Base-by-base conservation (phyloP, 2,113 vertebrate genomes). In the Melanerpes formicivorus region DNA sequence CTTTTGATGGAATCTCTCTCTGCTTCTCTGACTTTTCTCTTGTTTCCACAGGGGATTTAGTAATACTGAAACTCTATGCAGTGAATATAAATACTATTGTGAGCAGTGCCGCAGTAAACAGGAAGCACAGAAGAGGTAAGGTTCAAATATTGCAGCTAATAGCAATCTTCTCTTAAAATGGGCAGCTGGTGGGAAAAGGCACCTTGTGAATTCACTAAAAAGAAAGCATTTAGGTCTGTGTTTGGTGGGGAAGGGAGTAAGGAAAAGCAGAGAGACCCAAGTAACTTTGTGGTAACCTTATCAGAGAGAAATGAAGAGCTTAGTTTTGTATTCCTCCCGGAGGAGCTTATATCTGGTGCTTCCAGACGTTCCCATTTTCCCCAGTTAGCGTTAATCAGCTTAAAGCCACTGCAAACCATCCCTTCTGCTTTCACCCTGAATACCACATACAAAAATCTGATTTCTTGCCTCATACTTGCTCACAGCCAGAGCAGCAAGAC, bases 101-200 rank as follows among this genome's bases (percentile, higher is more conserved):
- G 99, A 99, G 97, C 99, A 99, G 97, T 99, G 99, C 90, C 98
- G 98, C 94, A 99, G 99, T 96, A 99, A 99, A 93, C 99, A 99
- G 97, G 99, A 99, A 97, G 99, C 98, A 77, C 99, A 99, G 97
- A 99, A 99, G 96, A 98, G 98, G 99, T 99, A 84, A 87, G 97
- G 52, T 59, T 34, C n/a, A 69, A 63, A 37, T 18, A 26, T 2
- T 56, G 64, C 37, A 42, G 13, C 55, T 59, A 23, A 56, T 63
- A 62, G 42, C 60, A 54, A 29, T 66, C 12, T 58, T 72, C 52
- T 32, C 46, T n/a, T 67, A 2, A 72, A 48, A 27, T 3, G 25
- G 42, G 44, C 50, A 60, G 18, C 25, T 46, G 26, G 17, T 56
- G 56, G 37, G 22, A n/a, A 52, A 80, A 44, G 16, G 7, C 6